Evolutionary conservation across 2,888 invertebrate genomes (phyloP), one percentile per base, ranked within the genome.

Genomic region (Pammene fasciana): DNA sequence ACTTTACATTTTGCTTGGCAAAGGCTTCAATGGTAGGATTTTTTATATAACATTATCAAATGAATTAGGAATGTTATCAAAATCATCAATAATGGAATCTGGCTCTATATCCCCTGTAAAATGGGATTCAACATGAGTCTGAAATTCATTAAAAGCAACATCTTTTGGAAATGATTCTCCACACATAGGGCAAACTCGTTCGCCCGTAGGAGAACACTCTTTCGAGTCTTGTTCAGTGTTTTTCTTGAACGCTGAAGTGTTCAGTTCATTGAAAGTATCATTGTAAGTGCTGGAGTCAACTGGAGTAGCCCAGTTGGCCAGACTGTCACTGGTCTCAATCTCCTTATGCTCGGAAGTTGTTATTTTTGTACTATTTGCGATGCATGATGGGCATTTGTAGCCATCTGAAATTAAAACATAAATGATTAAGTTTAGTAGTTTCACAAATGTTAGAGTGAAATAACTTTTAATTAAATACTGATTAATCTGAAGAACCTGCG

Each of bases 151-250:
- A 83, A 96, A 96, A 26, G 90, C 82, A 11, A 92, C 82, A 67
- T 93, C 89, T 80, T 93, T 93, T 55, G 88, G 88, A 79, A 95
- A 97, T 73, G 90, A 88, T 82, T 93, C 92, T 10, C 94, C 95
- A 86, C 97, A 97, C 89, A 97, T 94, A 0, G 97, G 97, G 78
- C 97, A 97, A 64, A 95, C 94, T 83, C 94, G 95, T 75, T 93
- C 90, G 74, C 59, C 14, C 6, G 70, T 54, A 9, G 70, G 54
- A n/a, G 82, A 85, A 16, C 78, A 84, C 62, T 79, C 80, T 57
- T 73, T 73, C 14, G 55, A 67, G 38, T 82, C 80, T 57, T 76
- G 82, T 34, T 81, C 82, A 71, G 76, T 72, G 64, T 77, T 84
- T 74, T 83, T 87, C 71, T 84, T 88, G 68, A 80, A 86, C 8